Evolutionary conservation across 2,797 vertebrate species (phyloP), one percentile per base, ranked within the genome.

Genomic region (Labroides dimidiatus): DNA sequence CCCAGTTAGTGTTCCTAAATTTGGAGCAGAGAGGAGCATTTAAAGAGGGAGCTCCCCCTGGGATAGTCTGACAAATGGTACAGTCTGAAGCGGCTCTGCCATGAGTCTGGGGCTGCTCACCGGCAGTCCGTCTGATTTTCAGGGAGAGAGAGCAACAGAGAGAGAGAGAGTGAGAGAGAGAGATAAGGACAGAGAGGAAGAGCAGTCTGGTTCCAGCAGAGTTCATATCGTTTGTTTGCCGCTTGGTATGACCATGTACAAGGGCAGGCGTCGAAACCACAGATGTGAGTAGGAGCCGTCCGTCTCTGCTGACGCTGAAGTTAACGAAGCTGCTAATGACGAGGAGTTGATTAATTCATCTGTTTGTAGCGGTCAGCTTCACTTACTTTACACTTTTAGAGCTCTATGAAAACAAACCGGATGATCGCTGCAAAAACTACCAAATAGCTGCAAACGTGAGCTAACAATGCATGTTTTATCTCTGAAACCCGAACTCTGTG

Each of bases 231-330:
- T 3, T 33, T 17, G 41, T 33, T 27, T 52, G 48, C 49, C 21
- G 36, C 70, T 52, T 16, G 72, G 37, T 66, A 87, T 85, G 76
- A 85, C 84, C 79, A 91, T 91, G 92, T 92, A 85, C 79, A 92
- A 92, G 85, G 88, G 90, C 83, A 88, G 89, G 67, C 92, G 90
- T 62, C 91, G 88, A 80, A 87, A 86, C 81, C 89, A 88, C 21
- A 91, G 90, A 92, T 87, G 93, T 93, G 79, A 93, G 93, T 93
- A 90, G 20, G 47, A 75, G 10, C 19, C 7, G 41, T 24, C 23
- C 4, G 0, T 52, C 33, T 20, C 20, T 39, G n/a, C 41, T 5
- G 12, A 19, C 13, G 39, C 44, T 42, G 3, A 37, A 61, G 47
- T 64, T 55, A 12, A 43, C 10, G 36, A 15, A 48, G 50, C 4